Evolutionary conservation across 2,888 invertebrate species (phyloP).

Genomic region (Drosophila mettleri): DNA sequence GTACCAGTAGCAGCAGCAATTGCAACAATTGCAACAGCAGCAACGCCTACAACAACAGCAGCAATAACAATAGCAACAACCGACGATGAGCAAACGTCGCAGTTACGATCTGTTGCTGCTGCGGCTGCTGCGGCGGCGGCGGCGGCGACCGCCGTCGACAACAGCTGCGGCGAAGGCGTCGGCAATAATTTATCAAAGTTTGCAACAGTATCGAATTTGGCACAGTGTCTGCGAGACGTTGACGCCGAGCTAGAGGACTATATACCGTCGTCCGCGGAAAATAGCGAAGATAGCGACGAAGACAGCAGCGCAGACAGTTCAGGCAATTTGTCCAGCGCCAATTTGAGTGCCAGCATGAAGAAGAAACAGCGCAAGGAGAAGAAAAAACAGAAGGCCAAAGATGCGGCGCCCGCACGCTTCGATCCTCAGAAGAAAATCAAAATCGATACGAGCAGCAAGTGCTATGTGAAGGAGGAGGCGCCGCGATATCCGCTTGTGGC

Average conservation of each 20-base stretch:
- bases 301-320: slow-evolving; percentile 70
- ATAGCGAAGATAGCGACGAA: slow-evolving; percentile 66
- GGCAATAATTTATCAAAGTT: slow-evolving; percentile 85
- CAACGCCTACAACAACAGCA: slow-evolving; percentile 28
- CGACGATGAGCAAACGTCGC: slow-evolving; percentile 30
- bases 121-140: slow-evolving; percentile 20
- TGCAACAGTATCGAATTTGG: slow-evolving; percentile 85
- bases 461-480: slow-evolving; percentile 86
- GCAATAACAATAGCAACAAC: slow-evolving; percentile 37
- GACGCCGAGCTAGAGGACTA: slow-evolving; percentile 85
- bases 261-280: slow-evolving; percentile 83
- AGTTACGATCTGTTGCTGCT: slow-evolving; percentile 30
- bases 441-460: slow-evolving; percentile 84
- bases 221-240: slow-evolving; percentile 85
- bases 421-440: slow-evolving; percentile 85
- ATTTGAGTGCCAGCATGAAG: slow-evolving; percentile 84
- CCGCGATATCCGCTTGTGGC: slow-evolving; percentile 87
- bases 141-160: slow-evolving; percentile 50
- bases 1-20: slow-evolving; percentile 25
- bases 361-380: slow-evolving; percentile 84
- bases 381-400: slow-evolving; percentile 78
- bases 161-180: slow-evolving; percentile 74
- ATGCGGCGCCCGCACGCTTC: slow-evolving; percentile 73
- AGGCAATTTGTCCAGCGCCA: slow-evolving; percentile 81
- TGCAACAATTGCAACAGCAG: slow-evolving; percentile 28